A percentile compares a stretch with the other conserved stretches of the same genome.
phyloP scores from a whole-genome alignment of 2,888 invertebrate genomes.

The Patella caerulea region DNA sequence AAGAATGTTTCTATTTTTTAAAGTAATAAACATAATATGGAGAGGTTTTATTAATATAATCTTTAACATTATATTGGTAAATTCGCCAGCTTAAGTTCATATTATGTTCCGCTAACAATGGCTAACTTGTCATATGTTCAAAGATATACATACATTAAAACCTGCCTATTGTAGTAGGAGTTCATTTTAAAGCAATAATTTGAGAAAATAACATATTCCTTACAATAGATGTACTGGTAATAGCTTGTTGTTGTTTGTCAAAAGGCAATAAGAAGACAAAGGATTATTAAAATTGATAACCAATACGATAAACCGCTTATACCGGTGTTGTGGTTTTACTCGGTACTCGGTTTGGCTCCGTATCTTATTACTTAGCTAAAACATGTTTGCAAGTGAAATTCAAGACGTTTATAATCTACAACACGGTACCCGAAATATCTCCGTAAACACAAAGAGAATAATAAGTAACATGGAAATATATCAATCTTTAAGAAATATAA shows the following conservation, averaged over 20 bases:
- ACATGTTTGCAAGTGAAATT: too few species aligned
- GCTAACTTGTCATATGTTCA: neutral
- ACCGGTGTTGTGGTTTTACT: neutral
- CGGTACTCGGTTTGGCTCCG: too few species aligned
- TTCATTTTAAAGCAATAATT: slow-evolving; percentile 8
- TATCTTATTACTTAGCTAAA: too few species aligned
- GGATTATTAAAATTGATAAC: slow-evolving; percentile 5
- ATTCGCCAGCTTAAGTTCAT: slow-evolving; percentile 4
- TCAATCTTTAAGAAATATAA: too few species aligned
- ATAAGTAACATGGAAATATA: too few species aligned
- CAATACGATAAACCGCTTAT: slow-evolving; percentile 5
- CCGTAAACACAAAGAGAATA: too few species aligned
- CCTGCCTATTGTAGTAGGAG: neutral
- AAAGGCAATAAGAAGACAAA: neutral
- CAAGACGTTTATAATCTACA: too few species aligned
- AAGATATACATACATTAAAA: slow-evolving; percentile 9
- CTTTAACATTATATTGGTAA: slow-evolving; percentile 4
- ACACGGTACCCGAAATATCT: too few species aligned
- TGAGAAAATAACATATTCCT: neutral
- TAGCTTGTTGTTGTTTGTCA: slow-evolving; percentile 9
- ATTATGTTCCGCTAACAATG: neutral
- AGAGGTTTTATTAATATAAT: neutral
- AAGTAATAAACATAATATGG: too few species aligned
- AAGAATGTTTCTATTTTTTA: too few species aligned
- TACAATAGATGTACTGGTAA: neutral